Conservation (phyloP, 2,888 invertebrate species). For the Pachycephus smyrnensis region DNA sequence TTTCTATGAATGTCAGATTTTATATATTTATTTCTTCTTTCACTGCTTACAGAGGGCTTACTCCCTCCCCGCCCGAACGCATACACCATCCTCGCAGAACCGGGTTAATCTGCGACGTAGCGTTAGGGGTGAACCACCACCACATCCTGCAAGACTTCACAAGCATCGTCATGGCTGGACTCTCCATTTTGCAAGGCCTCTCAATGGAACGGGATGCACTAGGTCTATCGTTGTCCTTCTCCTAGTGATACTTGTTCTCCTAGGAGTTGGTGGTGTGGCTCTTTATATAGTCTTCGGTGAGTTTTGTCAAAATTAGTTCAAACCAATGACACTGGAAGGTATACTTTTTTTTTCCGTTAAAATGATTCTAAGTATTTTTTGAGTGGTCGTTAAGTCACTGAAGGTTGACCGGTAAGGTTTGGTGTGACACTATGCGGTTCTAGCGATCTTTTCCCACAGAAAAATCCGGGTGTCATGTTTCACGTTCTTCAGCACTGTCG, state of each 20-base stretch:
- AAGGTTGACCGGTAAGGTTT: not conserved
- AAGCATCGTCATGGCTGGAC: constrained; percentile 63
- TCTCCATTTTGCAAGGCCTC: constrained; percentile 55
- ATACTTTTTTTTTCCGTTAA: not conserved
- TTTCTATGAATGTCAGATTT: not conserved
- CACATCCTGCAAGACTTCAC: constrained; percentile 58
- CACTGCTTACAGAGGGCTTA: constrained; percentile 56
- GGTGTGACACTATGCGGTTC: not conserved
- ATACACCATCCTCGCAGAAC: constrained; percentile 60
- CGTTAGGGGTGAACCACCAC: constrained; percentile 60
- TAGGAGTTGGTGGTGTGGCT: constrained; percentile 59
- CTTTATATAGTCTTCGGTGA: constrained; percentile 62
- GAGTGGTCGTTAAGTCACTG: not conserved
- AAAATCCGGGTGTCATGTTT: not conserved
- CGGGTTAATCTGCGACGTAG: constrained; percentile 59
- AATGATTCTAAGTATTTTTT: not conserved
- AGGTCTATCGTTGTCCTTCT: constrained; percentile 54
- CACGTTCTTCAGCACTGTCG: not conserved
- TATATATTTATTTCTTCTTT: not conserved
- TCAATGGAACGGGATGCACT: constrained; percentile 53
- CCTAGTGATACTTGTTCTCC: constrained; percentile 52
- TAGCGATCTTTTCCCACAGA: not conserved
- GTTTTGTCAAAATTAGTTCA: constrained; percentile 9
- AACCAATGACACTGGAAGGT: not conserved
- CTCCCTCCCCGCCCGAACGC: constrained; percentile 55